Conservation (phyloP, 2,888 invertebrate species). For the Xylota sylvarum region DNA sequence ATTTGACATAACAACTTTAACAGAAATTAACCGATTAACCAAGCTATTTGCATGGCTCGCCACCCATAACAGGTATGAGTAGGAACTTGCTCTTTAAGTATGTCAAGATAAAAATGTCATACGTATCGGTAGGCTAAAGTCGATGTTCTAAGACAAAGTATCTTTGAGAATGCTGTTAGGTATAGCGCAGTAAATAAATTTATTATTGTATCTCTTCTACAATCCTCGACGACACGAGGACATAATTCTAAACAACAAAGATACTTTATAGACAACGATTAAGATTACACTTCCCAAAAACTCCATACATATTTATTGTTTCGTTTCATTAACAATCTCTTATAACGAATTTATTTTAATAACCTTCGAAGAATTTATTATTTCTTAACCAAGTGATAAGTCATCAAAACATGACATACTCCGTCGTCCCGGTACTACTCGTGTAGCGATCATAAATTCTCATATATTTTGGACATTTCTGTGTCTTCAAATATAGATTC, state of each 20-base stretch:
- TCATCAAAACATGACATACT: conserved; percentile 45
- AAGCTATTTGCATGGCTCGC: conserved; percentile 27
- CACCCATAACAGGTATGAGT: conserved; percentile 7
- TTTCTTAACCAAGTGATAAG: conserved; percentile 44
- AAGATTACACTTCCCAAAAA: conserved; percentile 15
- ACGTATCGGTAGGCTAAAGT: neutral
- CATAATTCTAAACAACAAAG: neutral
- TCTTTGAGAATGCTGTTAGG: neutral
- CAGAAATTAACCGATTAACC: neutral
- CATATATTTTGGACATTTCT: conserved; percentile 39
- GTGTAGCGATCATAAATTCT: conserved; percentile 44
- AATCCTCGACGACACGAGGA: too few species aligned
- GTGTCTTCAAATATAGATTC: conserved; percentile 51
- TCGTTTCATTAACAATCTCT: conserved; percentile 30
- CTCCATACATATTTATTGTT: conserved; percentile 11
- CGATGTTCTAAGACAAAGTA: neutral
- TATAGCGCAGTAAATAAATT: too few species aligned
- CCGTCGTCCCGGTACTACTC: neutral
- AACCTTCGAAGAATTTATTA: conserved; percentile 24
- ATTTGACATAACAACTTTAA: conserved; percentile 2
- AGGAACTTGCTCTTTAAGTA: conserved; percentile 22
- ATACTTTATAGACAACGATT: conserved; percentile 24
- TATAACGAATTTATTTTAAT: neutral
- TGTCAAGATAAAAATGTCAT: conserved; percentile 34
- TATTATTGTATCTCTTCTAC: too few species aligned